Evolutionary conservation across 1,140 invertebrate genomes (phyloP).

Genomic region (Drosophila aff.): DNA sequence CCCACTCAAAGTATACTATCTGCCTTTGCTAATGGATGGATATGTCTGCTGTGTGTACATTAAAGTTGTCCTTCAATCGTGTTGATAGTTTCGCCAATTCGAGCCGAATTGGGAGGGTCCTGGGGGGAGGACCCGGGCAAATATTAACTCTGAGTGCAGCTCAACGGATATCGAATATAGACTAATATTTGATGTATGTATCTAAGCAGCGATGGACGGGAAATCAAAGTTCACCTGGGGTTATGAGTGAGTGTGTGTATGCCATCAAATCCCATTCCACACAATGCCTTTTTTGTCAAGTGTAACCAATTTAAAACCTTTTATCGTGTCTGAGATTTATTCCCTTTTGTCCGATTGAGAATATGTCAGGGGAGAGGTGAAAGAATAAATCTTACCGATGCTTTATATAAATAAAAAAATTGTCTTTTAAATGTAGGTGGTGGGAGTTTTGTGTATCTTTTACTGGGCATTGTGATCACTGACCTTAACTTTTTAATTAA

Average conservation of each 20-base stretch:
- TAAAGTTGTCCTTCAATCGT: constrained; percentile 38
- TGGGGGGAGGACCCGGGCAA: constrained; percentile 13
- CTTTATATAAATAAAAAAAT: neutral
- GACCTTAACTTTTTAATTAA: too few relatives aligned
- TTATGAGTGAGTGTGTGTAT: neutral
- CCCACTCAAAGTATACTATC: constrained; percentile 20
- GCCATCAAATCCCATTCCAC: neutral
- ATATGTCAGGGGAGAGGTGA: too few relatives aligned
- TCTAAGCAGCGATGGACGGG: constrained; percentile 3
- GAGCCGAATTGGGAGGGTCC: constrained; percentile 2
- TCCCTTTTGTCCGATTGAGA: neutral
- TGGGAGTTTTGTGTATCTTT: too few relatives aligned
- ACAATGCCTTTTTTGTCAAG: neutral
- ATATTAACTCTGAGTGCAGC: constrained; percentile 24
- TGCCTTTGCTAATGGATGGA: constrained; percentile 32
- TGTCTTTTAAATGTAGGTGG: neutral
- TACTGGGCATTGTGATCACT: too few relatives aligned
- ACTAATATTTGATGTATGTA: constrained; percentile 42
- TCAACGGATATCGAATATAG: constrained; percentile 20
- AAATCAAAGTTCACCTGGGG: constrained; percentile 14
- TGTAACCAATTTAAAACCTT: neutral
- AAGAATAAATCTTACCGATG: neutral
- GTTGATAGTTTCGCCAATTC: constrained; percentile 43
- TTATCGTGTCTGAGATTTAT: neutral
- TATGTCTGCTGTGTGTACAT: constrained; percentile 36